These are phyloP conservation scores for Gryon sp. DNA, from an alignment of 1,140 invertebrate species.

Conservation along the genomic window DNA sequence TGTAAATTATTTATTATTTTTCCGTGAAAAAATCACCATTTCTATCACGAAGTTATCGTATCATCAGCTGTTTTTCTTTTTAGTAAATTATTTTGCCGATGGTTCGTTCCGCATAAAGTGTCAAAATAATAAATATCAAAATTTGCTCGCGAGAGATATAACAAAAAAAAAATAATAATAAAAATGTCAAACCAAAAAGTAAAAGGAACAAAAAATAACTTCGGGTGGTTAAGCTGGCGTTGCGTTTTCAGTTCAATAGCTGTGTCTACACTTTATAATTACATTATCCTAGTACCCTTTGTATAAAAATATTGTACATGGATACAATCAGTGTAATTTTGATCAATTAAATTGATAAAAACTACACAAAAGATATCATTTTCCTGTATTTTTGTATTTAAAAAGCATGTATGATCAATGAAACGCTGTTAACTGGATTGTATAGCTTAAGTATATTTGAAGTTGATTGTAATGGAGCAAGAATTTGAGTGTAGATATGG, in stretches of 20 bases:
- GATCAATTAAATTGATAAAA: no score
- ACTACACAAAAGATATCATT: no score
- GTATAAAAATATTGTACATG: no score
- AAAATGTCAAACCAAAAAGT: no score
- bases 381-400: no score
- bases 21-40: no score
- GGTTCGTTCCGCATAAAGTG: constrained; percentile 73
- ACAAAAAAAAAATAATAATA: constrained; percentile 66
- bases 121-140: constrained; percentile 72
- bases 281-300: no score
- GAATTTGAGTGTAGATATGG: constrained; percentile 37
- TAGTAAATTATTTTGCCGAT: constrained; percentile 75
- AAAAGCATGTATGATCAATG: constrained; percentile 5
- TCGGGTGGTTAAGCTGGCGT: constrained; percentile 76
- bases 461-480: constrained; percentile 29
- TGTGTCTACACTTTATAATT: constrained; percentile 48
- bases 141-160: constrained; percentile 14
- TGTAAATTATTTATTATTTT: no score
- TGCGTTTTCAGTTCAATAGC: constrained; percentile 61
- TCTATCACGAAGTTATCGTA: constrained; percentile 69
- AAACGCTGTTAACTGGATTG: not conserved
- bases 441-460: constrained; percentile 3
- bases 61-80: constrained; percentile 69
- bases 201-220: constrained; percentile 4
- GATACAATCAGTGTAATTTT: no score